phyloP scores from a whole-genome alignment of 2,113 vertebrate species.

The Origma solitaria region DNA sequence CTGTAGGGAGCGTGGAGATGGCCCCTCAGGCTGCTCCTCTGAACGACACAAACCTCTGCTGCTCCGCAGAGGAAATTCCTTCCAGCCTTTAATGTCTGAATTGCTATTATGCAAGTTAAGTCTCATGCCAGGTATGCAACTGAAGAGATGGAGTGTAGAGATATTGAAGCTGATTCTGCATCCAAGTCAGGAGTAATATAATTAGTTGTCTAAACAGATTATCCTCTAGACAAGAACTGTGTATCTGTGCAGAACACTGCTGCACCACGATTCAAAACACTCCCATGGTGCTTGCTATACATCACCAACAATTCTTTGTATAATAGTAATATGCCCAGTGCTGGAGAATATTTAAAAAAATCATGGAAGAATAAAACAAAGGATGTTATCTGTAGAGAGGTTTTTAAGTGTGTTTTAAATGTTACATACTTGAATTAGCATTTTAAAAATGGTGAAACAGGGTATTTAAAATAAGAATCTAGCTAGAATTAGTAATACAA shows the following conservation, averaged over 20 bases:
- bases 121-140: not conserved
- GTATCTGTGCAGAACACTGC: not conserved
- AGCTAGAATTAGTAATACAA: not conserved
- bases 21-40: not conserved
- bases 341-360: not conserved
- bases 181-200: not conserved
- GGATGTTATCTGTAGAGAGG: not conserved
- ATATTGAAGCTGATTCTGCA: not conserved
- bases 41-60: not conserved
- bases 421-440: not conserved
- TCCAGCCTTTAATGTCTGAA: not conserved
- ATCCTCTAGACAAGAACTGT: not conserved
- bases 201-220: not conserved
- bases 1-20: not conserved
- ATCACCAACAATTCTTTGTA: not conserved
- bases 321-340: fast-evolving
- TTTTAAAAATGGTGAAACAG: not conserved
- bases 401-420: not conserved
- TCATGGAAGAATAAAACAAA: not conserved
- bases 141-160: not conserved
- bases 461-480: not conserved
- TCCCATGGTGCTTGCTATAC: fast-evolving
- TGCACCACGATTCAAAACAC: not conserved
- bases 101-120: not conserved
- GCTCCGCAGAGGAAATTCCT: not conserved